Percentiles rank a stretch among this genome's conserved stretches.
Evolutionary conservation across 2,113 vertebrate species (phyloP).

Genomic region (Thamnaconus septentrionalis): DNA sequence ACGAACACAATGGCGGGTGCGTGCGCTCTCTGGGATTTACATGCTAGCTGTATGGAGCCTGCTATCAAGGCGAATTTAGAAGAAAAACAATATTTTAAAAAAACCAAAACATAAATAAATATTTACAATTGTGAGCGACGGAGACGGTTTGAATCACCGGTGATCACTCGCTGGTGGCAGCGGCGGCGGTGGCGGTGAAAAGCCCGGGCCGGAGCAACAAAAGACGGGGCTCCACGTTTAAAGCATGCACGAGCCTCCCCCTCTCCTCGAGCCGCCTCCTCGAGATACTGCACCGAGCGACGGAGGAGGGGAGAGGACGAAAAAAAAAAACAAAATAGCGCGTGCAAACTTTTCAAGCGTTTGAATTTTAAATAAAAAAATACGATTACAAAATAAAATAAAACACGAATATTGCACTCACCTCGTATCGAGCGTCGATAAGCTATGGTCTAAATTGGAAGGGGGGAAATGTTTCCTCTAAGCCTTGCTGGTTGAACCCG

Average conservation of each 20-base stretch:
- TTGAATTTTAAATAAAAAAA: not conserved
- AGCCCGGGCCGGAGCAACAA: constrained; percentile 51
- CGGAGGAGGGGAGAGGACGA: too few relatives aligned
- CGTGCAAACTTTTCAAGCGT: constrained; percentile 31
- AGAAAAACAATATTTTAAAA: too few relatives aligned
- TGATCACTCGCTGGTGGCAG: constrained; percentile 10
- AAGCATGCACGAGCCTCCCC: constrained; percentile 30
- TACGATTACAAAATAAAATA: too few relatives aligned
- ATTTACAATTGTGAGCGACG: constrained; percentile 10
- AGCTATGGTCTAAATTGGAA: constrained; percentile 39
- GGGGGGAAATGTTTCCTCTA: constrained; percentile 49
- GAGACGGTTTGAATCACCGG: constrained; percentile 5
- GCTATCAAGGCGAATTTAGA: not conserved
- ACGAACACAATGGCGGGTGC: constrained; percentile 40
- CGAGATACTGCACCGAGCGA: not conserved
- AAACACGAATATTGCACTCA: constrained; percentile 29
- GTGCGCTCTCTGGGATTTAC: constrained; percentile 22
- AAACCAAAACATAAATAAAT: not conserved
- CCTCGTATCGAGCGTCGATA: constrained; percentile 36
- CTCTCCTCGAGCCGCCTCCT: constrained; percentile 7
- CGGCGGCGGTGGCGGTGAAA: not conserved
- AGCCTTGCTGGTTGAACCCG: constrained; percentile 54
- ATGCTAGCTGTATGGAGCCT: constrained; percentile 1
- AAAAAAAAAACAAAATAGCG: not conserved
- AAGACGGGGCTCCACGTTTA: constrained; percentile 40